These are phyloP conservation scores for Mastomys coucha DNA, from an alignment of 2,113 vertebrate genomes.

Conservation along the genomic window DNA sequence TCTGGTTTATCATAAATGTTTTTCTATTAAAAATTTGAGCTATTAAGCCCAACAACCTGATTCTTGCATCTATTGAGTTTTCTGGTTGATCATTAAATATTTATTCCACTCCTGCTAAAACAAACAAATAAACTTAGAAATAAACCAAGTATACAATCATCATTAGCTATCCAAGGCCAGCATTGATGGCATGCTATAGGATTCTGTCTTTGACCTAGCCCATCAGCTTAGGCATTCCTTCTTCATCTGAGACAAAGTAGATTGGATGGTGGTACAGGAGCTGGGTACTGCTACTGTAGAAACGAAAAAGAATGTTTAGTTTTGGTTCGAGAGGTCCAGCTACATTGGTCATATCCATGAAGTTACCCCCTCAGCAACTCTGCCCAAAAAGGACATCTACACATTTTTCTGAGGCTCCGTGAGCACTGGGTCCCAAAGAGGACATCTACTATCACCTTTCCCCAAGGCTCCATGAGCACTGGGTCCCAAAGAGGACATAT, in stretches of 20 bases:
- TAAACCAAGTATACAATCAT: not conserved
- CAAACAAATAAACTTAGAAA: constrained; percentile 25
- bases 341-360: not conserved
- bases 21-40: constrained; percentile 37
- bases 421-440: not conserved
- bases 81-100: not conserved
- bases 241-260: not conserved
- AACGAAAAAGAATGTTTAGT: not conserved
- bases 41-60: not conserved
- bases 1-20: constrained; percentile 11
- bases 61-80: not conserved
- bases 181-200: not conserved
- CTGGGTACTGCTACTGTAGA: not conserved
- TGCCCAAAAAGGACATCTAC: not conserved
- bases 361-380: not conserved
- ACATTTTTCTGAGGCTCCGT: not conserved
- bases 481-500: not conserved
- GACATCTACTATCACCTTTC: not conserved
- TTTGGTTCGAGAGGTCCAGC: not conserved
- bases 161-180: not conserved
- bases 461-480: not conserved
- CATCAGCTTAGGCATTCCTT: not conserved
- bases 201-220: not conserved
- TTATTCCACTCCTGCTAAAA: constrained; percentile 28
- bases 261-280: not conserved